Base-by-base conservation (phyloP, 2,797 vertebrate species). In the Sparidentex hasta region DNA sequence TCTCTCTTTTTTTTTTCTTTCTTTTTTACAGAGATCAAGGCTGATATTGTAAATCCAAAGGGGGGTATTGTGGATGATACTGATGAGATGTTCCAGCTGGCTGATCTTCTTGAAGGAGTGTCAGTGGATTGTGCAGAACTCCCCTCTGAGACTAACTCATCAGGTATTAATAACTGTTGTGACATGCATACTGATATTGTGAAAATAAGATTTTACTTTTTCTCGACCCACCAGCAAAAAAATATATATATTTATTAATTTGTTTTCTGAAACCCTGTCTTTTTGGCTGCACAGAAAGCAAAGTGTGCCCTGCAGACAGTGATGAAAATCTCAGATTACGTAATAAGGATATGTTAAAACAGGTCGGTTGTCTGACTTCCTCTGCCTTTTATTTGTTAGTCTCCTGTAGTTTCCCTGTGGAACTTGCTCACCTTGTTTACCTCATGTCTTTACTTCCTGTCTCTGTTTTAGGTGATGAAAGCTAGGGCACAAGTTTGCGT, bases 31-130 rank as follows among this genome's bases (percentile, higher is more conserved):
- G 96, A 94, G 43, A 80, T 94, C 62, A 94, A 95, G 51, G 84
- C 90, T 68, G 81, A 68, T 68, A 87, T 94, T 80, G 93, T 88
- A 88, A 94, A 90, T 70, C 92, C 94, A 51, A 81, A 92, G 48
- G 95, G 95, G 67, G 83, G 91, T 79, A 86, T 92, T 41, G 94
- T 96, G 71, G 95, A 96, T 76, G 94, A 94, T 80, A 93, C 94
- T 51, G 69, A 93, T 84, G 92, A 95, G 80, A 92, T 95, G 93
- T 88, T 95, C 81, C 94, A 87, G 74, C 82, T 96, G 92, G 94
- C 95, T 75, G 91, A 95, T 92, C 88, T 91, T 46, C 90, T 95
- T 43, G 90, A 94, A 81, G 95, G 94, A 63, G 86, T 95, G 81
- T 95, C 96, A 33, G 93, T 95, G 67, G 95, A 96, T 89, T 93